Percentiles rank a stretch among this genome's conserved stretches.
Conservation (phyloP, 2,797 vertebrate species). For the Crypturellus tataupa region DNA sequence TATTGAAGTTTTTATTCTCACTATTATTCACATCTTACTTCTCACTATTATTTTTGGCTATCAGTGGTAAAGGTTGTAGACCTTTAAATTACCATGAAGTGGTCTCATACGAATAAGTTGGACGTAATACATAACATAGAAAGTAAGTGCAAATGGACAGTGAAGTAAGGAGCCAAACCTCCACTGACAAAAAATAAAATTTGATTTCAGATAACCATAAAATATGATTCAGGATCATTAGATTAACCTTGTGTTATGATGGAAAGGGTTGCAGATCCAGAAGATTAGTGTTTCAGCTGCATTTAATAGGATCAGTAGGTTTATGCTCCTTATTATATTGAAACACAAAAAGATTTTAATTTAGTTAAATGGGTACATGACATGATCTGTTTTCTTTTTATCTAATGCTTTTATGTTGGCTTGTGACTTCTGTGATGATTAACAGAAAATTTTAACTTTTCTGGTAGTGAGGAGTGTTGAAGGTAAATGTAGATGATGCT, state of each 20-base stretch:
- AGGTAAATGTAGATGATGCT: neutral
- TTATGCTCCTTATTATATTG: neutral
- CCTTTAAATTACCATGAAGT: neutral
- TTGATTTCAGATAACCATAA: neutral
- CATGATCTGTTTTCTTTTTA: neutral
- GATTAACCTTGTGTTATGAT: slow-evolving; percentile 52
- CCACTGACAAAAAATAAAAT: neutral
- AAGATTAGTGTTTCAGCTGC: slow-evolving; percentile 37
- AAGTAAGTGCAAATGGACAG: neutral
- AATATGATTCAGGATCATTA: slow-evolving; percentile 26
- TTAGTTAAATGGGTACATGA: slow-evolving; percentile 49
- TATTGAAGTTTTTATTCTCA: neutral
- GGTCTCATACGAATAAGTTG: neutral
- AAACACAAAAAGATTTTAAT: slow-evolving; percentile 46
- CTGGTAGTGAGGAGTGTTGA: neutral
- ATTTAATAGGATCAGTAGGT: slow-evolving; percentile 44
- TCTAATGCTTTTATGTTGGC: slow-evolving; percentile 37
- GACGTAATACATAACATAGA: neutral
- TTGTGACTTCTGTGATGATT: slow-evolving; percentile 38
- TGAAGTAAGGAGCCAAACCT: neutral
- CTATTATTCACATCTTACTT: neutral
- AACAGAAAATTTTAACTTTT: slow-evolving; percentile 29
- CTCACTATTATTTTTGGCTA: neutral
- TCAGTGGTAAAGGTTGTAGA: neutral
- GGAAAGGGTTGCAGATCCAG: neutral